Conservation (phyloP, 2,888 invertebrate genomes). For the Campaea margaritaria region DNA sequence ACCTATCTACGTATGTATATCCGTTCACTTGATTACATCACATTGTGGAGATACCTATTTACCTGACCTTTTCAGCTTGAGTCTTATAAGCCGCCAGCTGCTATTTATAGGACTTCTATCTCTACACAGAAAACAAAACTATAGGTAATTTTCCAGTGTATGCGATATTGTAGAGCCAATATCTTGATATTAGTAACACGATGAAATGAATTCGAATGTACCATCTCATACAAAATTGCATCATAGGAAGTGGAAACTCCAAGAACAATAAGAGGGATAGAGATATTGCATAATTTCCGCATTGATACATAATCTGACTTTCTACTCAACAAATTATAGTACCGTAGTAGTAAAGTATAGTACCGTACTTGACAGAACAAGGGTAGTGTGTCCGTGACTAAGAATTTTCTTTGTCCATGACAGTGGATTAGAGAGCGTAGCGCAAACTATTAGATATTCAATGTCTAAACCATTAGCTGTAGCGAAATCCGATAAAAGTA, state of each 20-base stretch:
- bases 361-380: neutral
- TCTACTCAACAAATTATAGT: neutral
- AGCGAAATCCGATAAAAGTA: slow-evolving; percentile 21
- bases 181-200: neutral
- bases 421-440: slow-evolving; percentile 21
- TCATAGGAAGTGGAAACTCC: neutral
- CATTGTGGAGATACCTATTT: slow-evolving; percentile 10
- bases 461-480: slow-evolving; percentile 1
- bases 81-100: slow-evolving; percentile 19
- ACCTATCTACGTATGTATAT: too few species aligned
- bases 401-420: slow-evolving; percentile 21
- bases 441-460: slow-evolving; percentile 17
- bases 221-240: neutral
- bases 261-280: too few species aligned
- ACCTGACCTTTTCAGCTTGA: slow-evolving; percentile 29
- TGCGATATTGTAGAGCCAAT: neutral
- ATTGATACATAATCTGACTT: neutral
- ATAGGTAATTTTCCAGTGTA: neutral
- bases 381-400: neutral
- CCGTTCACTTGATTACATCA: slow-evolving; percentile 33
- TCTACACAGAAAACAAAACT: neutral
- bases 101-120: neutral
- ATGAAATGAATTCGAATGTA: neutral
- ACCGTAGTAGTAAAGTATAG: too few species aligned
- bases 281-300: too few species aligned